Base-by-base conservation (phyloP, 1,140 invertebrate species). In the Anoplolepis gracilipes region DNA sequence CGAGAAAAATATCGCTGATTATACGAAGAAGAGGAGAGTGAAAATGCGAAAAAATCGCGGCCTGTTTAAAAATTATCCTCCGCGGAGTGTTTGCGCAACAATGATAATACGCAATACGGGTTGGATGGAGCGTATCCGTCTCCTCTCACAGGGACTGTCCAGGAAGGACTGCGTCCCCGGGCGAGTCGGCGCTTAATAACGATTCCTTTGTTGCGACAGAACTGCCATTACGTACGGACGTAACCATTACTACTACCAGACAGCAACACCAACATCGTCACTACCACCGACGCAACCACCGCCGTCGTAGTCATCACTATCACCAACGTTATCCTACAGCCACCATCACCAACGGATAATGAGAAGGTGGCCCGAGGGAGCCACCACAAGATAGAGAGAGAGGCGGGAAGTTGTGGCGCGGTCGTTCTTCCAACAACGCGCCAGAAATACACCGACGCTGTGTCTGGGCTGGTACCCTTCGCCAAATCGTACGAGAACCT, bases 171-270 rank as follows among this genome's bases (percentile, higher is more conserved):
- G 69, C 59, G 36, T 69, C 64, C 72, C 53, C 75, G 13, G 42
- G 57, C 55, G n/a, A 22, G 65, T 61, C 53, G 85, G 59, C 65
- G 73, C 82, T 90, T 91, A 91, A 91, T 91, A 91, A 89, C 90
- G 87, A 84, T 88, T 65, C 87, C 91, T 91, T 91, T 91, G 90
- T 91, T 87, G 88, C 64, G 82, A 86, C 84, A 72, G 57, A 76
- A 33, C 76, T 57, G 57, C 81, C 81, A 88, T 88, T 88, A 49
- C 46, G 16, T 49, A 88, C 81, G 64, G 39, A 42, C 73, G 61
- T 46, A 36, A 85, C 49, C 67, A 78, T 53, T 19, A 67, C 84
- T 33, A 73, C 75, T 33, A 67, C 22, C 33, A 30, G 8, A 1
- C 46, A 49, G 46, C 46, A 19, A 49, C 46, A 10, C 30, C 72